Evolutionary conservation across 2,113 vertebrate species (phyloP).

Genomic region (Ciconia boyciana): DNA sequence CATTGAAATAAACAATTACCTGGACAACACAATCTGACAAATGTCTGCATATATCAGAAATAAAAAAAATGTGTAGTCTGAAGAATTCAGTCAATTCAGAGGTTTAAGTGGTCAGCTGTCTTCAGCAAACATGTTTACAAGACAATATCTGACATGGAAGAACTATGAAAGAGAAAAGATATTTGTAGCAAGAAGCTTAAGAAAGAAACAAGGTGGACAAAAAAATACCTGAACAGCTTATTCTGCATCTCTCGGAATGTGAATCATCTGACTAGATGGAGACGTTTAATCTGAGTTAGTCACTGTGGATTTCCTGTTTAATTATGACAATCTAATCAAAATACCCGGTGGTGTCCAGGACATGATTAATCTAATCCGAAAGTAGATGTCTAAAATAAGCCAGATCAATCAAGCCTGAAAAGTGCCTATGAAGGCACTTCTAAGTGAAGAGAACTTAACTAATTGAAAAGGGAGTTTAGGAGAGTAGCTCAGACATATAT

Average conservation of each 20-base stretch:
- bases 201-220: background rate
- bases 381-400: background rate
- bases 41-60: background rate
- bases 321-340: background rate
- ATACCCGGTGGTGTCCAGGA: background rate
- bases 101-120: background rate
- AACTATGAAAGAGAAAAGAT: background rate
- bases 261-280: background rate
- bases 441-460: background rate
- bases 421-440: background rate
- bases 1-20: background rate
- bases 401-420: background rate
- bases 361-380: background rate
- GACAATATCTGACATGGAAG: background rate
- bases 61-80: background rate
- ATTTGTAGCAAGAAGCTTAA: background rate
- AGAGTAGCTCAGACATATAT: background rate
- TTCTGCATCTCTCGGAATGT: background rate
- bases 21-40: background rate
- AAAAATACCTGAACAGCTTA: background rate
- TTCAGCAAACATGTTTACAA: background rate
- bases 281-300: background rate
- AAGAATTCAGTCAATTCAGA: background rate
- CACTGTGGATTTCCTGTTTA: background rate
- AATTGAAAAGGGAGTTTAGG: background rate